A percentile compares a stretch with the other conserved stretches of the same genome.
Conservation (phyloP, 2,797 vertebrate species). For the Typhlichthys eigenmanni region DNA sequence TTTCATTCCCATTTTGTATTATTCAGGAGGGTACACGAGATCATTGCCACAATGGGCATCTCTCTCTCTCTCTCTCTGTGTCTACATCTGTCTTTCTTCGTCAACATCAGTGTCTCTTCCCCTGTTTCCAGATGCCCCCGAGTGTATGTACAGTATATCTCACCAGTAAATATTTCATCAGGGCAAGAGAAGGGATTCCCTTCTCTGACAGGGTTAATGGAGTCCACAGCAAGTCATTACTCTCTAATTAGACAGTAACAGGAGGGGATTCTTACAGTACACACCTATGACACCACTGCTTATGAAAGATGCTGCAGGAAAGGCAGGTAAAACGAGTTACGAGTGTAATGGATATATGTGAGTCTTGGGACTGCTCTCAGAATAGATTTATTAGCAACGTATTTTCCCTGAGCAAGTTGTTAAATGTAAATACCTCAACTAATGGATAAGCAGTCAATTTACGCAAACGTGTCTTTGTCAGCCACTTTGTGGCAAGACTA, state of each 20-base stretch:
- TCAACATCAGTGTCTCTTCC: conserved; percentile 8
- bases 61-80: neutral
- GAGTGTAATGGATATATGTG: conserved; percentile 32
- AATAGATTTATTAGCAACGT: conserved; percentile 38
- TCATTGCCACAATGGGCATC: conserved; percentile 31
- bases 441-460: conserved; percentile 34
- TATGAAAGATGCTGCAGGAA: conserved; percentile 28
- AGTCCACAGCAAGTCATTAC: conserved; percentile 45
- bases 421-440: conserved; percentile 23
- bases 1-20: conserved; percentile 28
- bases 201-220: conserved; percentile 56
- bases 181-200: conserved; percentile 31
- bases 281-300: conserved; percentile 4
- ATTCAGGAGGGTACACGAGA: conserved; percentile 22
- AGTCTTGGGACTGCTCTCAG: conserved; percentile 26
- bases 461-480: conserved; percentile 29
- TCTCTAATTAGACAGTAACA: conserved; percentile 63
- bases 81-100: neutral
- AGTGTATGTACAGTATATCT: conserved; percentile 56
- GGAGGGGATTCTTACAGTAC: conserved; percentile 18
- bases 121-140: conserved; percentile 25
- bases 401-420: conserved; percentile 22
- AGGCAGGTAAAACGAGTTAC: conserved; percentile 7
- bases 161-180: conserved; percentile 69
- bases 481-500: no score